Evolutionary conservation across 2,888 invertebrate species (phyloP), one percentile per base, ranked within the genome.

Genomic region (Falcaria lacertinaria): DNA sequence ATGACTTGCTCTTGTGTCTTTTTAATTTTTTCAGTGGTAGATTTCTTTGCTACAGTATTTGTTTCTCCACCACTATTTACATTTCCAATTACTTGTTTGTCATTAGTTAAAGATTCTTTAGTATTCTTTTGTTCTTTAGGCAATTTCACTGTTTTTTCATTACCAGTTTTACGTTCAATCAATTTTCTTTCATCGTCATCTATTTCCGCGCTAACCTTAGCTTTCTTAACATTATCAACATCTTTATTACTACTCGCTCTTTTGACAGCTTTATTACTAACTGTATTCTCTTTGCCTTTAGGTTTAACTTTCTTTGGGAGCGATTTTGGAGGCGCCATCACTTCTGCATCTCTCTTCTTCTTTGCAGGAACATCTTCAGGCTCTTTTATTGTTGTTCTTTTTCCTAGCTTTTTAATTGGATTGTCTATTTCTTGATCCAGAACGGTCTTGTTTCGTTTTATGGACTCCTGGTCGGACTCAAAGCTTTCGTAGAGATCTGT

Each of bases 261-360:
- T 44, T 19, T 25, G 14, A 37, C 37, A 11, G 22, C 22, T 15
- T 37, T 37, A 25, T 15, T 25, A 2, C 44, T 57, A n/a, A 36
- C 49, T 8, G 36, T 44, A 56, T 61, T 63, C 7, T 60, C 66
- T 34, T 72, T 70, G 0, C 54, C 63, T 56, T 71, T 75, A 33
- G 57, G 48, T 52, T 76, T 81, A 7, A 39, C 44, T 53, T 76
- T 84, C 51, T 78, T 86, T 0, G 85, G 85, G 1, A 80, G 34
- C 2, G 67, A 49, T 48, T 79, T 83, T 0, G 86, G 86, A 0
- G 86, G 86, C 0, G 82, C 84, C 86, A 86, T 86, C 0, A 78
- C 64, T 45, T 78, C 74, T 57, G 16, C 66, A 62, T 35, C 52
- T 48, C 35, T 64, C 41, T 55, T 62, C 45, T 42, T 57, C 43